These are phyloP conservation scores for Notamacropus eugenii DNA, from an alignment of 2,797 vertebrate genomes.

Conservation along the genomic window DNA sequence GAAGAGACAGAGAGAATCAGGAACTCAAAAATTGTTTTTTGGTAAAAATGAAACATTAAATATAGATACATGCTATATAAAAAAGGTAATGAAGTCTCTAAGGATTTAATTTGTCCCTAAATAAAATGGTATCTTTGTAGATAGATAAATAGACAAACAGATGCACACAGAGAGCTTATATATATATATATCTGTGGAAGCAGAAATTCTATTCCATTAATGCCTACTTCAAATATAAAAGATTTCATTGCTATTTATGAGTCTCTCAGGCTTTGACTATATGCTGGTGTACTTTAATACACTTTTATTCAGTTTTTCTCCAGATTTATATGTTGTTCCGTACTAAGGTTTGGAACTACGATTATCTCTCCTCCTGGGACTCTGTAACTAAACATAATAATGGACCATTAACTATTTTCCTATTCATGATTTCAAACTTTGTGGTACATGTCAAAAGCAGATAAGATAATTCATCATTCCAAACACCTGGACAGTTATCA, in stretches of 20 bases:
- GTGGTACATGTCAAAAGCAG: not conserved
- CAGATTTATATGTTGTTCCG: slow-evolving; percentile 18
- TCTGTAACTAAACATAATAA: slow-evolving; percentile 38
- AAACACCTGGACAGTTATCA: not conserved
- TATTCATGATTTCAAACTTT: not conserved
- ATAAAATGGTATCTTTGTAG: not conserved
- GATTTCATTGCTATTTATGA: not conserved
- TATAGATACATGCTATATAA: not conserved
- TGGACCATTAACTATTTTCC: not conserved
- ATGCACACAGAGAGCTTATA: not conserved
- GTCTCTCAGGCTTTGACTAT: not conserved
- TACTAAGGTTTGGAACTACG: not conserved
- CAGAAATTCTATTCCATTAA: slow-evolving; percentile 14
- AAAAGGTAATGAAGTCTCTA: not conserved
- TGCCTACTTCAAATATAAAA: slow-evolving; percentile 38
- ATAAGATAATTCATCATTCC: not conserved
- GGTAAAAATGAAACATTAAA: not conserved
- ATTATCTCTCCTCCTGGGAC: slow-evolving; percentile 10
- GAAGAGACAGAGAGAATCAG: not conserved
- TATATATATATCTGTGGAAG: slow-evolving; percentile 2
- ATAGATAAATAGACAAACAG: not conserved
- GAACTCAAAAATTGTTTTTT: not conserved
- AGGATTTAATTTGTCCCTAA: not conserved
- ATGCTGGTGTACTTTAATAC: not conserved
- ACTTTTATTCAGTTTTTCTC: slow-evolving; percentile 11